phyloP scores from a whole-genome alignment of 2,113 vertebrate genomes.

The Mobula birostris region DNA sequence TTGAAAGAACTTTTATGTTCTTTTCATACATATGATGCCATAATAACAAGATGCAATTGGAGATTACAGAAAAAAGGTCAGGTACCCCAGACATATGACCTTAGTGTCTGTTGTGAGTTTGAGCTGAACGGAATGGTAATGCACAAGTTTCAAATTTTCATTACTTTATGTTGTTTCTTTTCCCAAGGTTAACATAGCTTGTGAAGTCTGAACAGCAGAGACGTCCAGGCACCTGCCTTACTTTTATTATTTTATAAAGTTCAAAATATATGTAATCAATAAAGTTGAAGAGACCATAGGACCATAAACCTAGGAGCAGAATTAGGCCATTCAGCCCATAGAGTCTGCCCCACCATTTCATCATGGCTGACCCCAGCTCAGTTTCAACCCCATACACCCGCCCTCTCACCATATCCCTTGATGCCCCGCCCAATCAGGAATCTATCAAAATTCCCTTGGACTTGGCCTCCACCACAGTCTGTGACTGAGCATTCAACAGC shows the following conservation, averaged over 20 bases:
- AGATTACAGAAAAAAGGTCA: too few relatives aligned
- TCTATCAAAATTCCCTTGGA: too few relatives aligned
- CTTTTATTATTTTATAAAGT: neutral
- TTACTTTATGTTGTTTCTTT: neutral
- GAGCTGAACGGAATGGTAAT: neutral
- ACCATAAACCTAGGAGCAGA: too few relatives aligned
- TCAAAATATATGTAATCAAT: neutral
- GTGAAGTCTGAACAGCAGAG: neutral
- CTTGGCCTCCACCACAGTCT: too few relatives aligned
- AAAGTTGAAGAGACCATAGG: neutral
- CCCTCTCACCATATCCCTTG: too few relatives aligned
- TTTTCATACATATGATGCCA: neutral
- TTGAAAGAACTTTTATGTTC: neutral
- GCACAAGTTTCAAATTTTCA: neutral
- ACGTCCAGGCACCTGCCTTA: neutral
- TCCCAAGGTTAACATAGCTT: neutral
- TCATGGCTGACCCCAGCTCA: too few relatives aligned
- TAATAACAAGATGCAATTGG: neutral
- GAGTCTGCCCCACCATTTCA: too few relatives aligned
- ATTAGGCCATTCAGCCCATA: too few relatives aligned
- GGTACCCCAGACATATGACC: neutral
- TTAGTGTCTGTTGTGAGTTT: neutral
- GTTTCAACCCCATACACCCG: too few relatives aligned
- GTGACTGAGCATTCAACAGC: too few relatives aligned
- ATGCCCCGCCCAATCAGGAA: too few relatives aligned